Conservation (phyloP, 2,797 vertebrate genomes). For the Sebastes jordani region DNA sequence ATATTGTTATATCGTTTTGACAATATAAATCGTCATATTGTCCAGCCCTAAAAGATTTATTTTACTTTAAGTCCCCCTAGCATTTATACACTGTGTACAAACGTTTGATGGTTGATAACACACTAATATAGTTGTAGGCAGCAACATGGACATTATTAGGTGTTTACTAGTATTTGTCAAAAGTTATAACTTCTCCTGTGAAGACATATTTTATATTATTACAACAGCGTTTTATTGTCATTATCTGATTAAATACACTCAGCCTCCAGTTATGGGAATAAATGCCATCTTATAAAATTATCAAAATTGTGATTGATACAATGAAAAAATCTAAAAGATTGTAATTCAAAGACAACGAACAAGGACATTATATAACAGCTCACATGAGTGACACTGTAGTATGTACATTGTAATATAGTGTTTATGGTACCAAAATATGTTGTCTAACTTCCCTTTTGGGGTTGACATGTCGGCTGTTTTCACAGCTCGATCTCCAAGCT, state of each 20-base stretch:
- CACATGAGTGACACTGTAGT: background rate
- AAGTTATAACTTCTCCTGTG: background rate
- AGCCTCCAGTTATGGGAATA: background rate
- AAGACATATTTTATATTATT: background rate
- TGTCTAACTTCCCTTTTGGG: background rate
- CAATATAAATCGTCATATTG: too few species aligned
- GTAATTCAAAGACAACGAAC: background rate
- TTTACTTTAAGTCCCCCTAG: background rate
- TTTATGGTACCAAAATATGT: background rate
- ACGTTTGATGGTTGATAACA: background rate
- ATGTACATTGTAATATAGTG: background rate
- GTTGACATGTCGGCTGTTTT: conserved; percentile 28
- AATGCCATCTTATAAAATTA: background rate
- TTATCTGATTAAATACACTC: background rate
- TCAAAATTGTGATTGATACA: background rate
- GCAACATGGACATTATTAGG: too few species aligned
- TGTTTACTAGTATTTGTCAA: background rate
- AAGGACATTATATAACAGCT: background rate
- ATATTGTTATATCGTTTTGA: too few species aligned
- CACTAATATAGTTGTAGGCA: too few species aligned
- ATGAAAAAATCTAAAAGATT: background rate
- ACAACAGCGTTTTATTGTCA: background rate
- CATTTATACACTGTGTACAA: background rate
- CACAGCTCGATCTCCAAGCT: conserved; percentile 26
- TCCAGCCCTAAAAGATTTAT: background rate